Evolutionary conservation across 2,797 vertebrate genomes (phyloP).

Genomic region (Hydrophis major): DNA sequence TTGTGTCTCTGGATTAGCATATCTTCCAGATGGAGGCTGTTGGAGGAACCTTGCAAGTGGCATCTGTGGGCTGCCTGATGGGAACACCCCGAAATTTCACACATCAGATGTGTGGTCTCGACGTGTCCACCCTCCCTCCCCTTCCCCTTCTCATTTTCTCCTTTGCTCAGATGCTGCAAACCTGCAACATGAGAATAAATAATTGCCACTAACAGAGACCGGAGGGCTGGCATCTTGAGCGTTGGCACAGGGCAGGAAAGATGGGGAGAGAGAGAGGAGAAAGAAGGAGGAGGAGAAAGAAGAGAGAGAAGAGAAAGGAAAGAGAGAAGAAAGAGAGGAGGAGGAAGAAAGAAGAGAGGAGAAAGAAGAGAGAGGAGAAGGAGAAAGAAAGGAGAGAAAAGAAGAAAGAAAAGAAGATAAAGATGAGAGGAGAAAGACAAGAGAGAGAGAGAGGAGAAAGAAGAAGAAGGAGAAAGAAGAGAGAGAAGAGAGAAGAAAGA

Average conservation of each 20-base stretch:
- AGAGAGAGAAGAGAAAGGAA: accelerated
- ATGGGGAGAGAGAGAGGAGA: neutral
- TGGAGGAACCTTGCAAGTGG: constrained; percentile 48
- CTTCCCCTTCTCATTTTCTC: neutral
- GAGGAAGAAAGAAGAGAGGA: too few species aligned
- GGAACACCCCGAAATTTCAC: constrained; percentile 50
- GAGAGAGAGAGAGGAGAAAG: too few species aligned
- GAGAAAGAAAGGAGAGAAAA: too few species aligned
- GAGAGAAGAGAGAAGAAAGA: accelerated
- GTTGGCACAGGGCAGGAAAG: neutral
- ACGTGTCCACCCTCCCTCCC: neutral
- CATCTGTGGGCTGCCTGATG: constrained; percentile 32
- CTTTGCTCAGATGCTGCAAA: constrained; percentile 35
- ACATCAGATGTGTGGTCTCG: constrained; percentile 45
- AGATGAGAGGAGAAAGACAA: too few species aligned
- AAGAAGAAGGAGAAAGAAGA: too few species aligned
- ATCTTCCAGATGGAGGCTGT: constrained; percentile 63
- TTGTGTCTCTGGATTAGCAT: constrained; percentile 33
- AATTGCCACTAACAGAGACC: neutral
- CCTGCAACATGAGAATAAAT: constrained; percentile 20
- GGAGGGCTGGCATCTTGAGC: neutral
- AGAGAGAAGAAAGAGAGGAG: too few species aligned
- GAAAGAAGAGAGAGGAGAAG: too few species aligned
- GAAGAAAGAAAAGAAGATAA: too few species aligned
- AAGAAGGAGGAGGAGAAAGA: too few species aligned